Evolutionary conservation across 2,888 invertebrate species (phyloP).

Genomic region (Aleiodes alternator): DNA sequence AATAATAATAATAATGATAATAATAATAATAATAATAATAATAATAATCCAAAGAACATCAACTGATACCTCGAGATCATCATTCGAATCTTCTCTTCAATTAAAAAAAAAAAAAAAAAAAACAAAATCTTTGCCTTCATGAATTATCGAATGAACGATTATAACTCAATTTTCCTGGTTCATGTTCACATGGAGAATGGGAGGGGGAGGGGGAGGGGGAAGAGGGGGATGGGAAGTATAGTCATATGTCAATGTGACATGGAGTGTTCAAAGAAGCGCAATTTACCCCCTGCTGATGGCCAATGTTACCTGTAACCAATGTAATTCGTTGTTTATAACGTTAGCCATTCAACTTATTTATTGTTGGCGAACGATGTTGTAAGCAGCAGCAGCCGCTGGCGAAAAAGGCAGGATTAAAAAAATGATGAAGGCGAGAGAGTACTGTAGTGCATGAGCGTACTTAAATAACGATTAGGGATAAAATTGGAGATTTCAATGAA

Average conservation of each 20-base stretch:
- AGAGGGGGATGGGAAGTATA: no score
- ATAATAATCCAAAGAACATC: no score
- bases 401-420: neutral
- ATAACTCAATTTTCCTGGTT: slow-evolving; percentile 15
- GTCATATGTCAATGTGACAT: slow-evolving; percentile 28
- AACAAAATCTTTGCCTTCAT: neutral
- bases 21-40: no score
- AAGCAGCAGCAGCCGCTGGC: slow-evolving; percentile 18
- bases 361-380: neutral
- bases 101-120: no score
- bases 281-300: slow-evolving; percentile 34
- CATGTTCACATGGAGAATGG: neutral
- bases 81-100: no score
- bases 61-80: no score
- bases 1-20: no score
- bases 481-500: no score
- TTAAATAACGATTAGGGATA: no score
- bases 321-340: slow-evolving; percentile 34
- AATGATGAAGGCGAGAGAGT: no score
- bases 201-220: no score
- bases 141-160: slow-evolving; percentile 3
- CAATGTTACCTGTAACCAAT: neutral
- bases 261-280: slow-evolving; percentile 23
- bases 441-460: no score
- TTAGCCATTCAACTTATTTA: slow-evolving; percentile 25